phyloP scores from a whole-genome alignment of 2,888 invertebrate species.

The Papilio elwesi region DNA sequence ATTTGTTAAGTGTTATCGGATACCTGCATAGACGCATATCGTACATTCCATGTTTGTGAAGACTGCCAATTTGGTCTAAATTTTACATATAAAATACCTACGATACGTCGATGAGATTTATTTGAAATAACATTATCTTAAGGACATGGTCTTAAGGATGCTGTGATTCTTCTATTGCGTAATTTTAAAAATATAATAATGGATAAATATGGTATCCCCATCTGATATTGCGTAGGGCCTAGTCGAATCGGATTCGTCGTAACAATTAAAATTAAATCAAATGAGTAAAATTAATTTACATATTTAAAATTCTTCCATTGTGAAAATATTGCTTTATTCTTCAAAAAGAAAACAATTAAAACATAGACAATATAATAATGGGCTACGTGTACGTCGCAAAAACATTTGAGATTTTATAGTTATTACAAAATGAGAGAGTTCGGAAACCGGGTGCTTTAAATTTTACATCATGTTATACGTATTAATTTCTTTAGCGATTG shows the following conservation, averaged over 20 bases:
- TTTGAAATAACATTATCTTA: constrained; percentile 76
- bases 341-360: constrained; percentile 64
- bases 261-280: constrained; percentile 70
- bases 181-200: constrained; percentile 73
- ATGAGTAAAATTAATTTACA: constrained; percentile 75
- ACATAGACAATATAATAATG: constrained; percentile 77
- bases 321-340: constrained; percentile 71
- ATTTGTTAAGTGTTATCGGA: constrained; percentile 81
- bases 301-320: constrained; percentile 79
- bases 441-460: constrained; percentile 84
- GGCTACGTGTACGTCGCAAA: constrained; percentile 73
- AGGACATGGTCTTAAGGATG: constrained; percentile 77
- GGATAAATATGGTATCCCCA: constrained; percentile 68
- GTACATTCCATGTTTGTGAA: constrained; percentile 84
- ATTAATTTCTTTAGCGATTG: constrained; percentile 77
- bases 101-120: constrained; percentile 81
- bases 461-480: constrained; percentile 81
- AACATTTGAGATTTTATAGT: constrained; percentile 76
- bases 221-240: constrained; percentile 81
- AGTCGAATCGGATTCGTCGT: constrained; percentile 81
- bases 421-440: constrained; percentile 82
- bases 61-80: constrained; percentile 85
- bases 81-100: constrained; percentile 81
- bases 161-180: constrained; percentile 85
- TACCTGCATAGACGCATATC: constrained; percentile 84